These are phyloP conservation scores for Exephanes ischioxanthus DNA, from an alignment of 2,888 invertebrate genomes.

Conservation along the genomic window DNA sequence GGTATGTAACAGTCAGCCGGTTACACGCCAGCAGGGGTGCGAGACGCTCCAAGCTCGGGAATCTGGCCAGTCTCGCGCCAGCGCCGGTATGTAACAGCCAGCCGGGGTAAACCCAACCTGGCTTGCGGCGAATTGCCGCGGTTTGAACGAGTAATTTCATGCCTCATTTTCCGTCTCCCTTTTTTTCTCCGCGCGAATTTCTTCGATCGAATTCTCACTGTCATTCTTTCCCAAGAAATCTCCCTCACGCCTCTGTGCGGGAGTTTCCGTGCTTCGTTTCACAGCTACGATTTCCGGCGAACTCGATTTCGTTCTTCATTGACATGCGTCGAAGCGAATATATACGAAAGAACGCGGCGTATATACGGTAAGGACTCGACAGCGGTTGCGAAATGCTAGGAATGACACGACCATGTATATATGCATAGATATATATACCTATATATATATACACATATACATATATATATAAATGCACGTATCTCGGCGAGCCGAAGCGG, in stretches of 20 bases:
- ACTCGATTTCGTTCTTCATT: constrained; percentile 64
- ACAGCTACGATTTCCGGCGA: constrained; percentile 22
- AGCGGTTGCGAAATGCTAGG: constrained; percentile 43
- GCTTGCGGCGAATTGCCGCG: not conserved
- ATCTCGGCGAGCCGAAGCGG: constrained; percentile 32
- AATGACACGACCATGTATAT: not conserved
- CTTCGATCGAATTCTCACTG: constrained; percentile 28
- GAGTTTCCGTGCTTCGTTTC: constrained; percentile 47
- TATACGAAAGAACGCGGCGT: constrained; percentile 3
- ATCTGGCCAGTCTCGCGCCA: not conserved
- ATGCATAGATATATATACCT: constrained; percentile 1
- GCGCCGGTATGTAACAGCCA: not conserved
- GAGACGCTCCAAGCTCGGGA: not conserved
- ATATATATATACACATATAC: constrained; percentile 8
- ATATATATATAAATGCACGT: constrained; percentile 3
- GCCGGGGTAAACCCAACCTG: not conserved
- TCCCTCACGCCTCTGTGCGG: constrained; percentile 14
- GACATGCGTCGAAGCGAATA: constrained; percentile 56
- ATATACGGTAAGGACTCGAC: constrained; percentile 14
- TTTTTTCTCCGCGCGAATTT: not conserved
- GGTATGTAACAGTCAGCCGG: not conserved
- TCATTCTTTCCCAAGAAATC: constrained; percentile 28
- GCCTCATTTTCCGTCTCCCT: not conserved
- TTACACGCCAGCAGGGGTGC: not conserved
- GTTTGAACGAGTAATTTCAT: not conserved